Evolutionary conservation across 1,140 invertebrate genomes (phyloP).

Genomic region (Heliconius eleuchia): DNA sequence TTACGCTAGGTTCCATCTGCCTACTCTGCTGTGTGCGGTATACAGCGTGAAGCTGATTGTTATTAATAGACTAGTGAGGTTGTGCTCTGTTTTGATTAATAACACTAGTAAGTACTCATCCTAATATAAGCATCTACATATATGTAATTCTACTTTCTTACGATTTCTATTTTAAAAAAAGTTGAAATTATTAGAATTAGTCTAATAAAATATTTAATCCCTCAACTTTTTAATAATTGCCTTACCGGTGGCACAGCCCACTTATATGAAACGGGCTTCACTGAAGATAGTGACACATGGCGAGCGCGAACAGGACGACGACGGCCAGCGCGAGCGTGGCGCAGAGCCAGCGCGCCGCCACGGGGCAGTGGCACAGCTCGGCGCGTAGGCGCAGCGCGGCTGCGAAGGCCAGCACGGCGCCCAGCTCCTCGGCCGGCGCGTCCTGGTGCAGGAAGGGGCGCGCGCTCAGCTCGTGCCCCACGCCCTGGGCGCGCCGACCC

Average conservation of each 20-base stretch:
- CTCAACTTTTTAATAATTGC: too few species aligned
- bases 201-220: too few species aligned
- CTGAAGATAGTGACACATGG: constrained; percentile 84
- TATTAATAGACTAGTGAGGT: neutral
- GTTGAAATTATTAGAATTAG: too few species aligned
- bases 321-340: constrained; percentile 83
- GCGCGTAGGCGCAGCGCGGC: constrained; percentile 88
- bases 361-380: constrained; percentile 86
- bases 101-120: neutral
- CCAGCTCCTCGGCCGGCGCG: constrained; percentile 87
- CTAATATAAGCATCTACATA: too few species aligned
- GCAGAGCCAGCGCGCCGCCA: constrained; percentile 86
- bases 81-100: neutral
- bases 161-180: too few species aligned
- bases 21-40: too few species aligned
- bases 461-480: constrained; percentile 89
- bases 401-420: constrained; percentile 89
- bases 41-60: too few species aligned
- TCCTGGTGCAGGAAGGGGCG: constrained; percentile 90
- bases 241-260: too few species aligned
- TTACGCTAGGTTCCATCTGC: too few species aligned
- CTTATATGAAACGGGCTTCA: constrained; percentile 24
- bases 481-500: constrained; percentile 85
- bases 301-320: constrained; percentile 84
- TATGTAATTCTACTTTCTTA: too few species aligned